These are phyloP conservation scores for Onychomys arenicola DNA, from an alignment of 2,797 vertebrate genomes.

Conservation along the genomic window DNA sequence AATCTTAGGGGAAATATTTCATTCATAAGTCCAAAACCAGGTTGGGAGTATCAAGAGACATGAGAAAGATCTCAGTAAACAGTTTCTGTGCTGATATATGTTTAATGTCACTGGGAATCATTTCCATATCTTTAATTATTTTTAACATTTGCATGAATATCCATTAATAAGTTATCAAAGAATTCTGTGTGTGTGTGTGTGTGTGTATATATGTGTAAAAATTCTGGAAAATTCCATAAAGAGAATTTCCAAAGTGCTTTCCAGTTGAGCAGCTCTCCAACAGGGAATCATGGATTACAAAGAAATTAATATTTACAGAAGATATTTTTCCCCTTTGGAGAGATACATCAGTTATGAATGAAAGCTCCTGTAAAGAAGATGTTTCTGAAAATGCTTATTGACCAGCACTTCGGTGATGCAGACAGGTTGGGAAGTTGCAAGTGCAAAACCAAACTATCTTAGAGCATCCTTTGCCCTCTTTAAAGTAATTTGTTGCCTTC, in stretches of 20 bases:
- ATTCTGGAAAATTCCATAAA: background rate
- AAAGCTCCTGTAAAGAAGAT: background rate
- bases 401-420: background rate
- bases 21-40: background rate
- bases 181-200: too few species aligned
- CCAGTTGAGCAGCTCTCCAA: background rate
- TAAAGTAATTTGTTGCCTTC: background rate
- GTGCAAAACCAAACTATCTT: background rate
- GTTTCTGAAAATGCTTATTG: background rate
- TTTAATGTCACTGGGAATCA: background rate
- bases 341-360: background rate
- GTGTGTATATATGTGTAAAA: background rate
- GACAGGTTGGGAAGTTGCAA: background rate
- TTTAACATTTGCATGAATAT: background rate
- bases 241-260: background rate
- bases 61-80: background rate
- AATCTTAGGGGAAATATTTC: background rate
- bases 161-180: background rate
- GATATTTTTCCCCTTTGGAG: background rate
- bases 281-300: background rate
- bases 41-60: background rate
- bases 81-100: background rate
- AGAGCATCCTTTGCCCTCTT: background rate
- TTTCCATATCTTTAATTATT: background rate
- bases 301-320: background rate